A percentile compares a stretch with the other conserved stretches of the same genome.
These are phyloP conservation scores for Meteorus sp. DNA, from an alignment of 1,140 invertebrate species.

Conservation along the genomic window DNA sequence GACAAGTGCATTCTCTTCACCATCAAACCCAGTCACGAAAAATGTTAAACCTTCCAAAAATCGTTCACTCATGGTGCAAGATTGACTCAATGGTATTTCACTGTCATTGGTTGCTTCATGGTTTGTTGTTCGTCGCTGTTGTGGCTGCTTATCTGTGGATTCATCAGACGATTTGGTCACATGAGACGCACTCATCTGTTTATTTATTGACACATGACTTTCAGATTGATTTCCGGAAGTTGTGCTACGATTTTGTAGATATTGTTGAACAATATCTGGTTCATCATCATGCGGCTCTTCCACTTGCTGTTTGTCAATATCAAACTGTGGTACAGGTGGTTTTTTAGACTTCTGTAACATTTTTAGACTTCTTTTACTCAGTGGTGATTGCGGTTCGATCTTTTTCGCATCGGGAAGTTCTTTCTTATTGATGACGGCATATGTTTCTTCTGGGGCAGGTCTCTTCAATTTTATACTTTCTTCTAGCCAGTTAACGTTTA, in stretches of 20 bases:
- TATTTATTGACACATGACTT: too few relatives aligned
- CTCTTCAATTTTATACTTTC: slow-evolving; percentile 68
- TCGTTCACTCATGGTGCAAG: slow-evolving; percentile 29
- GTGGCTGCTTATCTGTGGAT: background rate
- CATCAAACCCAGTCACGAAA: slow-evolving; percentile 51
- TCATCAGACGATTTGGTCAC: too few relatives aligned
- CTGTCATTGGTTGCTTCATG: slow-evolving; percentile 19
- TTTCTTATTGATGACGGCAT: slow-evolving; percentile 53
- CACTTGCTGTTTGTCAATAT: slow-evolving; percentile 28
- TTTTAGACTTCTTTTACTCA: slow-evolving; percentile 63
- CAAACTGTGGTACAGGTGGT: slow-evolving; percentile 38
- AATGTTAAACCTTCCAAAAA: slow-evolving; percentile 50
- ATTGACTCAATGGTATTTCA: slow-evolving; percentile 31
- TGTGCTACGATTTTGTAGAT: slow-evolving; percentile 35
- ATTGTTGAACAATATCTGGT: slow-evolving; percentile 44
- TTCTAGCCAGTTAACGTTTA: slow-evolving; percentile 73
- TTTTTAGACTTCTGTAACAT: slow-evolving; percentile 46
- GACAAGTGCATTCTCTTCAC: slow-evolving; percentile 49
- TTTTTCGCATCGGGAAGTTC: slow-evolving; percentile 33
- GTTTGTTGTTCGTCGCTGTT: background rate
- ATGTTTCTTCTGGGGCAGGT: slow-evolving; percentile 63
- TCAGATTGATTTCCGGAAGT: too few relatives aligned
- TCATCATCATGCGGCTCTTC: slow-evolving; percentile 18
- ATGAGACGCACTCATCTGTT: too few relatives aligned
- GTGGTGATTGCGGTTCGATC: slow-evolving; percentile 61